Evolutionary conservation across 2,113 vertebrate species (phyloP).

Genomic region (Zapus hudsonius): DNA sequence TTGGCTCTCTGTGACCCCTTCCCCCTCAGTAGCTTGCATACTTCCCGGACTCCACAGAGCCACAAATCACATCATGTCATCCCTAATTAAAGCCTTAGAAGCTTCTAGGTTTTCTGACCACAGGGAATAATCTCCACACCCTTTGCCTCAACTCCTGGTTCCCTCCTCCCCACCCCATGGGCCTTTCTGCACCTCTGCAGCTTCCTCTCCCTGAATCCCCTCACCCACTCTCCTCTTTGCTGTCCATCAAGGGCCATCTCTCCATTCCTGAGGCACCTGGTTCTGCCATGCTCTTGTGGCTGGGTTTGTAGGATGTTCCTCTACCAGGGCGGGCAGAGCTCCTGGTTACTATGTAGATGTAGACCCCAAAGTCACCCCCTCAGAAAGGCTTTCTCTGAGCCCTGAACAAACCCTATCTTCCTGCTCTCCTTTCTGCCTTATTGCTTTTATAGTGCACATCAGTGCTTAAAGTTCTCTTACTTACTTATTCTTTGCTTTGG

Average conservation of each 20-base stretch:
- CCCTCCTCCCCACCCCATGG: neutral
- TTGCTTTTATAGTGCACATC: neutral
- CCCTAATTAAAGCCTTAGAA: neutral
- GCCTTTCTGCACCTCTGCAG: neutral
- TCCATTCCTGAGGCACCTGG: neutral
- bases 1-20: neutral
- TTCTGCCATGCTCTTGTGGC: neutral
- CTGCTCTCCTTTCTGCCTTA: too few relatives aligned
- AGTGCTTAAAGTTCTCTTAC: neutral
- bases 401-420: neutral
- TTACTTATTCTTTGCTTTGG: neutral
- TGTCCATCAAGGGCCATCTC: neutral
- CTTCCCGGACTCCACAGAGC: neutral
- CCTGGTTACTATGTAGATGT: neutral
- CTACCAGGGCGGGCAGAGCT: neutral
- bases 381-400: neutral
- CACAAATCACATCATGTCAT: neutral
- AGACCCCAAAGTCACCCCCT: neutral
- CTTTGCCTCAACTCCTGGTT: neutral
- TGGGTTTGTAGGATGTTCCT: neutral
- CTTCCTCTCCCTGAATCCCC: neutral
- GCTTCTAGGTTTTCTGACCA: neutral
- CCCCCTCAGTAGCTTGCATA: neutral
- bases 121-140: neutral
- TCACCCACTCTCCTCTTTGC: neutral